Base-by-base conservation (phyloP, 2,797 vertebrate species). In the Crenuchus spilurus region DNA sequence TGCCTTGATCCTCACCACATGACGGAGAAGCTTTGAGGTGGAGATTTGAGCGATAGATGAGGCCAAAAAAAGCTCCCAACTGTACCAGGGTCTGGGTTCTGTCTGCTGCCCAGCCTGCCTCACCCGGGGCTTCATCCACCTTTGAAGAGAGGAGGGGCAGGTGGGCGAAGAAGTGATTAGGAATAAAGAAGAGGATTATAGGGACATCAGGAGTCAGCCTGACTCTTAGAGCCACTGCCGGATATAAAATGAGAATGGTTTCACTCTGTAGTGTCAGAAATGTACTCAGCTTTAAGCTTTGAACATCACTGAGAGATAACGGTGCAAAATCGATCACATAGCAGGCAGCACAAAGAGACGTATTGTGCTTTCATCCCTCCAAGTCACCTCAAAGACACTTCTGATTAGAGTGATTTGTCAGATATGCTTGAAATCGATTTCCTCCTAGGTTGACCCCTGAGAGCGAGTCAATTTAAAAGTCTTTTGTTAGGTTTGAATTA, bases 1-100 rank as follows among this genome's bases (percentile, higher is more conserved):
- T 33, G 64, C 37, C 65, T 75, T 71, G 31, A 73, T 77, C 57
- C 35, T 69, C 61, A 39, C 71, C 64, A 70, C 66, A 67, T 54
- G 35, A n/a, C 7, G 28, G 28, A 75, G 57, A 49, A 37, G 16
- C 44, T 66, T 54, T 69, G 52, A 49, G 39, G 68, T 58, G 22
- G 31, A 26, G 16, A 5, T 44, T 35, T 67, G 68, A 66, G 51
- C 24, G 42, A 55, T 18, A 66, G 55, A 39, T 44, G 35, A 35
- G 16, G 68, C 62, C 26, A 70, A 74, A 73, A 55, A 33, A 63
- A 18, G 52, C 70, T 68, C 24, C 41, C 24, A 35, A 41, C 46
- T 70, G 60, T 62, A 68, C 44, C 35, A 42, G 44, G 55, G 44
- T 41, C 57, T 58, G 37, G 37, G 22, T 11, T 67, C 60, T 55